Conservation (phyloP, 1,140 invertebrate genomes). For the Trachymyrmex cornetzi region DNA sequence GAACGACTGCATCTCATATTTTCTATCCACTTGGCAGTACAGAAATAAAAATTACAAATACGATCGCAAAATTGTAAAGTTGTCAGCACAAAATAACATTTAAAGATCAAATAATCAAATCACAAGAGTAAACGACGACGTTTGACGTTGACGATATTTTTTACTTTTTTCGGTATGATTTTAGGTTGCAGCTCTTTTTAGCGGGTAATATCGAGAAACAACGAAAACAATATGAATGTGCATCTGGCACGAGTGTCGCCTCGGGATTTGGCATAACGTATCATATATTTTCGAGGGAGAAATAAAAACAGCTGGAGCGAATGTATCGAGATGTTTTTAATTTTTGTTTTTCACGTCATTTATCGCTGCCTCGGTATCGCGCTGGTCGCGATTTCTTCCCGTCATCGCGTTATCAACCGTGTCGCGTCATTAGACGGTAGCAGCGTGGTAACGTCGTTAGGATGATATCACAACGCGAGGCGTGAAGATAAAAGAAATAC, state of each 20-base stretch:
- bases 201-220: not conserved
- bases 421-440: slow-evolving; percentile 43
- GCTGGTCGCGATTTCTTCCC: slow-evolving; percentile 11
- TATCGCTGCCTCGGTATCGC: slow-evolving; percentile 3
- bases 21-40: not conserved
- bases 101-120: not conserved
- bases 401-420: not conserved
- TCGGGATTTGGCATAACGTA: not conserved
- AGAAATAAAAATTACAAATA: not conserved
- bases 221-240: not conserved
- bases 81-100: not conserved
- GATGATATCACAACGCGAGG: slow-evolving; percentile 1
- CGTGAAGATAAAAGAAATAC: slow-evolving; percentile 12
- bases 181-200: not conserved
- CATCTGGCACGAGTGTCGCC: not conserved
- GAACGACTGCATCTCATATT: slow-evolving; percentile 19
- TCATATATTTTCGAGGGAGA: not conserved
- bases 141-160: not conserved
- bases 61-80: not conserved
- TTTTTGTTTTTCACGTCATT: slow-evolving; percentile 36
- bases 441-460: slow-evolving; percentile 20
- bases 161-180: not conserved
- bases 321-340: not conserved
- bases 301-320: slow-evolving; percentile 22
- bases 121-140: too few species aligned